Base-by-base conservation (phyloP, 2,797 vertebrate genomes). In the Cryptoblepharus egeriae region DNA sequence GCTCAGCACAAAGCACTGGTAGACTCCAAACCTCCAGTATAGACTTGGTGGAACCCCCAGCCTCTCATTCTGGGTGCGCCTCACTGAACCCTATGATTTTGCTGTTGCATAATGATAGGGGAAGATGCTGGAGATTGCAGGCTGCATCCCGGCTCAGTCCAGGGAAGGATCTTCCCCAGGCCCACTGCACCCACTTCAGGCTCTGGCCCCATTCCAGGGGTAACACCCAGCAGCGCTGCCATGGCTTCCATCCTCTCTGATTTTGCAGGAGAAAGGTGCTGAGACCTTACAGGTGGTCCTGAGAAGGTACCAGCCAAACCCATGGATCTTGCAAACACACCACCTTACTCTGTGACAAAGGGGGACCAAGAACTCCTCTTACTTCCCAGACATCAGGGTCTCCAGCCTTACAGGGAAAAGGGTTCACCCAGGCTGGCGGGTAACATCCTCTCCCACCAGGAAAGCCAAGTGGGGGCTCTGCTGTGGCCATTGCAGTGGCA, bases 121-220 rank as follows among this genome's bases (percentile, higher is more conserved):
- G 87, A 92, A 90, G 89, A 90, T 82, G 90, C 89, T 80, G 94
- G 94, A 95, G 95, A 96, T 95, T 96, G 95, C 88, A 95, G 95
- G 92, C 91, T 94, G 91, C 85, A 88, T 92, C 85, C 88, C 85
- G 90, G 86, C 82, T 94, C 88, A 93, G 92, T n/a, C 94, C 94
- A 96, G 92, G 92, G 94, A 96, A 91, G 94, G 42, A 60, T 9
- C 10, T 49, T 22, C 7, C 6, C 18, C 15, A 10, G 45, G 45
- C 45, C 45, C 45, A 12, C 45, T 49, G 42, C 9, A 30, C 32
- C 28, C 39, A 42, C 4, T 22, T 61, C 22, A 28, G 13, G 42
- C 24, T 24, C 30, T 42, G 18, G 58, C 78, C 20, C 22, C 10
- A 8, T 11, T 60, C 49, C 55, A 58, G 60, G 37, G n/a, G 39